Percentiles rank a stretch among this genome's conserved stretches.
Conservation (phyloP, 2,797 vertebrate genomes). For the Sebastes flavidus region DNA sequence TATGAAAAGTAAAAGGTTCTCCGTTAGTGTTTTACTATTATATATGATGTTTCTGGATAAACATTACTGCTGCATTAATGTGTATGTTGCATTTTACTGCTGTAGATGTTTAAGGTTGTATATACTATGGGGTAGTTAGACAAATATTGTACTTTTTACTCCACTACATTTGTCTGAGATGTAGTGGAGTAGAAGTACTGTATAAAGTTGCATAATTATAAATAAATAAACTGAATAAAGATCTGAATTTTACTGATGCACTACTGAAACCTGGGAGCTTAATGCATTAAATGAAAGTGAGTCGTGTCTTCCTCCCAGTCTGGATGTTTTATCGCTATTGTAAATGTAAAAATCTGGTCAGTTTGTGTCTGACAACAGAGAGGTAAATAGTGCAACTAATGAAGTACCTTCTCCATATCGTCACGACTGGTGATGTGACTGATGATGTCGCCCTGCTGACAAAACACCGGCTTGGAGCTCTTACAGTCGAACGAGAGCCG, state of each 20-base stretch:
- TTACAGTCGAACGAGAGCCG: slow-evolving; percentile 87
- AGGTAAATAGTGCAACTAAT: neutral
- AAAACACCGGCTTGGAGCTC: slow-evolving; percentile 78
- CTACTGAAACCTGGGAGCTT: neutral
- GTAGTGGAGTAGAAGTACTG: neutral
- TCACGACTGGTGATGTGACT: slow-evolving; percentile 84
- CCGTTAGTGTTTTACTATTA: neutral
- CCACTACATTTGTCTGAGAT: neutral
- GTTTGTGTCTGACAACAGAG: neutral
- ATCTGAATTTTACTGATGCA: neutral
- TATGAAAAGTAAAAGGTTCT: neutral
- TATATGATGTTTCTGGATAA: neutral
- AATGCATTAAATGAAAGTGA: neutral
- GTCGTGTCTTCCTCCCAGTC: neutral
- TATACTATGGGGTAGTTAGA: neutral
- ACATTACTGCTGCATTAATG: neutral
- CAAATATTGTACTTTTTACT: neutral
- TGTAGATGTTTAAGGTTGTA: neutral
- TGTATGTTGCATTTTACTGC: neutral
- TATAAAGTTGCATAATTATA: neutral
- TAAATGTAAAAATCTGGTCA: neutral
- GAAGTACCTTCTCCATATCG: slow-evolving; percentile 73
- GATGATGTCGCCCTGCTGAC: slow-evolving; percentile 86
- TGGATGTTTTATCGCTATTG: neutral
- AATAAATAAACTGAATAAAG: no score